A percentile compares a stretch with the other conserved stretches of the same genome.
phyloP scores from a whole-genome alignment of 2,888 invertebrate species.

The Agriopis aurantiaria region DNA sequence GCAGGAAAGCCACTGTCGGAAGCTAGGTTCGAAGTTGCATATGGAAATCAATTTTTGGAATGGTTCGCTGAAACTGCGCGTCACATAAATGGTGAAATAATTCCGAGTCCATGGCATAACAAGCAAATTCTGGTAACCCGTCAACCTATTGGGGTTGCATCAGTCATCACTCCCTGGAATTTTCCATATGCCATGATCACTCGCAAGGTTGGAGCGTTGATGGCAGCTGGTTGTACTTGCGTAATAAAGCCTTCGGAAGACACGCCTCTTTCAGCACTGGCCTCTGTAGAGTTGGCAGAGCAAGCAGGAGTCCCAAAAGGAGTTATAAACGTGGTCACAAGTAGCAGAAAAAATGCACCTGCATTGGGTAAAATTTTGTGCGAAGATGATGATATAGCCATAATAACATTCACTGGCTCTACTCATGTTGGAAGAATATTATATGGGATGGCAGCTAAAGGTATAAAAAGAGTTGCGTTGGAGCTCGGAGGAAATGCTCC shows the following conservation, averaged over 20 bases:
- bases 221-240: conserved; percentile 98
- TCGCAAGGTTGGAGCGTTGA: conserved; percentile 96
- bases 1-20: conserved; percentile 97
- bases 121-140: conserved; percentile 91
- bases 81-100: conserved; percentile 93
- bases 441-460: conserved; percentile 93
- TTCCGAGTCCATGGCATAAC: conserved; percentile 90
- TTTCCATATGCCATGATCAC: conserved; percentile 99
- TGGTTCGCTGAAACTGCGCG: conserved; percentile 98
- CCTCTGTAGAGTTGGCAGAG: conserved; percentile 93
- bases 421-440: conserved; percentile 96
- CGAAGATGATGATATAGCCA: conserved; percentile 92
- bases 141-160: conserved; percentile 97
- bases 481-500: conserved; percentile 99
- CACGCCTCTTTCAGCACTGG: conserved; percentile 97
- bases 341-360: conserved; percentile 90
- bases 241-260: conserved; percentile 98
- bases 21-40: conserved; percentile 94
- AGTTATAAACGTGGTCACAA: conserved; percentile 96
- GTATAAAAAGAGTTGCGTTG: conserved; percentile 95
- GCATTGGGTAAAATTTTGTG: conserved; percentile 95
- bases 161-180: conserved; percentile 98
- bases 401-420: conserved; percentile 98
- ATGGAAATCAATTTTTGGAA: conserved; percentile 97
- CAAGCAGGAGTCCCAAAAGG: conserved; percentile 97